Evolutionary conservation across 2,797 vertebrate species (phyloP).

Genomic region (Galagoides demidoff): DNA sequence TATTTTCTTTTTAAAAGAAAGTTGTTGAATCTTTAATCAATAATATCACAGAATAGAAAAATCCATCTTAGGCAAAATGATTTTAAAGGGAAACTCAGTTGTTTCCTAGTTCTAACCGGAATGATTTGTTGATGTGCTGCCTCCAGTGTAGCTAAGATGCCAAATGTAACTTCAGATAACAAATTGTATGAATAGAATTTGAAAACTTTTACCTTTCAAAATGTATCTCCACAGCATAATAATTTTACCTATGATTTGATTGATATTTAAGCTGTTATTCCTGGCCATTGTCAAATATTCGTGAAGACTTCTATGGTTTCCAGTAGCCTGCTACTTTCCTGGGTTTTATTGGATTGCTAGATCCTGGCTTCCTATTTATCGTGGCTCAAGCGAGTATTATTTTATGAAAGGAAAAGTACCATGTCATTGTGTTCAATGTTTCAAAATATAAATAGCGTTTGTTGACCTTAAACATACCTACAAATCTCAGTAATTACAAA

Average conservation of each 20-base stretch:
- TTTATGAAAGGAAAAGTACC: neutral
- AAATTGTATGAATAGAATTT: neutral
- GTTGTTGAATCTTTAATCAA: neutral
- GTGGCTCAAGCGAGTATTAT: neutral
- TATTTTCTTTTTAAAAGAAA: slow-evolving; percentile 6
- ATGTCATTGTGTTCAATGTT: neutral
- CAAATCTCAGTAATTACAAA: neutral
- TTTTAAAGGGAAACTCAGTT: neutral
- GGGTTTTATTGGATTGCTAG: neutral
- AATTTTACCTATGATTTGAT: neutral
- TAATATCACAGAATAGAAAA: neutral
- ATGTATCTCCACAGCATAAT: neutral
- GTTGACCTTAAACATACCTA: neutral
- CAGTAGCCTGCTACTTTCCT: neutral
- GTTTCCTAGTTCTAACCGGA: neutral
- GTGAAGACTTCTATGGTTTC: neutral
- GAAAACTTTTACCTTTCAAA: neutral
- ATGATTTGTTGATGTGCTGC: neutral
- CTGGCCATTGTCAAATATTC: neutral
- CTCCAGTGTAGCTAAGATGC: neutral
- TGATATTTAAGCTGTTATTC: neutral
- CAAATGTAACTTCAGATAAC: neutral
- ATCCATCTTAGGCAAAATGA: neutral
- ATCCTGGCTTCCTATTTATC: neutral
- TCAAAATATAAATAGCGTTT: neutral